Base-by-base conservation (phyloP, 2,113 vertebrate species). In the Tetrao urogallus region DNA sequence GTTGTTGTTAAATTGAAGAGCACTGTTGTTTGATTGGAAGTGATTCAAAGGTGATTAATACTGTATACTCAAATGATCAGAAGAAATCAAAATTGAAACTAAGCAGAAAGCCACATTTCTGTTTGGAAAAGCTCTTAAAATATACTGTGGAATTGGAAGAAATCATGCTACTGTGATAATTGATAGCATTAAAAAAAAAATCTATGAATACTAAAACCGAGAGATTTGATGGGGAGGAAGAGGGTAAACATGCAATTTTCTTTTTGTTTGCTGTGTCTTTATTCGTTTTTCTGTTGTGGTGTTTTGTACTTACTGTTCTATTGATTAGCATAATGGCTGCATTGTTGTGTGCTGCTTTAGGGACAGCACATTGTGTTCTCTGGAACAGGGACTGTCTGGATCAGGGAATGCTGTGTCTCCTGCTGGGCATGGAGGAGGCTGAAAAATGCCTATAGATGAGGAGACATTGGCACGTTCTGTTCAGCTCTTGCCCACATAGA, bases 401-500 rank as follows among this genome's bases (percentile, higher is more conserved):
- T 5, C 11, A 4, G 66, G 66, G 47, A 14, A 28, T 11, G 4
- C 25, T 8, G 9, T 2, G 34, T 2, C 64, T 64, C 10, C 0
- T 2, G 27, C 2, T 14, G 78, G 54, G n/a, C 2, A 19, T 30
- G 45, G 2, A 24, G 69, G 67, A 86, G 48, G 40, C 16, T 77
- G 84, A 10, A 73, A 38, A 3, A 1, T 0, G 36, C 9, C 1
- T 5, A 2, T 15, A 76, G 58, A 54, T 19, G 8, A 75, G 73
- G 5, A 78, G 38, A 5, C 28, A 30, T 8, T 42, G 54, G 32
- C 54, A 13, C 0, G 1, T 32, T 11, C 42, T 64, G 32, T 3
- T 58, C 42, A 63, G 21, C 10, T 5, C 15, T 48, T n/a, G 36
- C 18, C 28, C 67, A 42, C 0, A 0, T 38, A 63, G 40, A 40